Percentiles rank a stretch among this genome's conserved stretches.
phyloP scores from a whole-genome alignment of 64 coral and sea anemone genomes.

The Cladopsammia gracilis region DNA sequence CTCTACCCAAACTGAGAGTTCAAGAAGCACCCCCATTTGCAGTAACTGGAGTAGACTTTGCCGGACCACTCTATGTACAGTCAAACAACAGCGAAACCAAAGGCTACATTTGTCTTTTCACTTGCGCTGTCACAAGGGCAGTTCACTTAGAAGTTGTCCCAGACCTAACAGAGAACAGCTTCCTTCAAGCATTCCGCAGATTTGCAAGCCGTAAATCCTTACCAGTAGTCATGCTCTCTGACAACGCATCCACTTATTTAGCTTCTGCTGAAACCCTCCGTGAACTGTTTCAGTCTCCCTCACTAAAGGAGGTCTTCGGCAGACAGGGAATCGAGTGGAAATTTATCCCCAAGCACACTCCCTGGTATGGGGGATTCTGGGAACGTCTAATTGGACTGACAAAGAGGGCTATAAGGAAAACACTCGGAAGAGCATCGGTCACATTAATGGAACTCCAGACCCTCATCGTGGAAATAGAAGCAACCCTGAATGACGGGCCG shows the following conservation, averaged over 20 bases:
- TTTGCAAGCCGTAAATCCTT: slow-evolving; percentile 54
- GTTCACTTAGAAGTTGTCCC: slow-evolving; percentile 54
- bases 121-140: slow-evolving; percentile 39
- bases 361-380: slow-evolving; percentile 86
- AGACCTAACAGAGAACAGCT: slow-evolving; percentile 41
- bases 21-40: slow-evolving; percentile 33
- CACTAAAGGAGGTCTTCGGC: slow-evolving; percentile 40
- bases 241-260: slow-evolving; percentile 67
- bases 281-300: slow-evolving; percentile 60
- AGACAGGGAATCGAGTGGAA: slow-evolving; percentile 70
- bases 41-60: slow-evolving; percentile 55
- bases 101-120: slow-evolving; percentile 46
- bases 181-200: slow-evolving; percentile 49
- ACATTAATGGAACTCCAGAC: slow-evolving; percentile 37
- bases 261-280: slow-evolving; percentile 29
- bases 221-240: slow-evolving; percentile 37
- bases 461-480: slow-evolving; percentile 64
- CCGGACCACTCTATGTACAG: background rate
- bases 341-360: slow-evolving; percentile 73
- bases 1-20: slow-evolving; percentile 43
- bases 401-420: slow-evolving; percentile 60
- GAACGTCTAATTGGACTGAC: slow-evolving; percentile 72
- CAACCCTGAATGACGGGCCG: slow-evolving; percentile 66
- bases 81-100: background rate
- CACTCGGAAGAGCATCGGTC: slow-evolving; percentile 56